Evolutionary conservation across 2,888 invertebrate genomes (phyloP), one percentile per base, ranked within the genome.

Genomic region (Sphecodes monilicornis): DNA sequence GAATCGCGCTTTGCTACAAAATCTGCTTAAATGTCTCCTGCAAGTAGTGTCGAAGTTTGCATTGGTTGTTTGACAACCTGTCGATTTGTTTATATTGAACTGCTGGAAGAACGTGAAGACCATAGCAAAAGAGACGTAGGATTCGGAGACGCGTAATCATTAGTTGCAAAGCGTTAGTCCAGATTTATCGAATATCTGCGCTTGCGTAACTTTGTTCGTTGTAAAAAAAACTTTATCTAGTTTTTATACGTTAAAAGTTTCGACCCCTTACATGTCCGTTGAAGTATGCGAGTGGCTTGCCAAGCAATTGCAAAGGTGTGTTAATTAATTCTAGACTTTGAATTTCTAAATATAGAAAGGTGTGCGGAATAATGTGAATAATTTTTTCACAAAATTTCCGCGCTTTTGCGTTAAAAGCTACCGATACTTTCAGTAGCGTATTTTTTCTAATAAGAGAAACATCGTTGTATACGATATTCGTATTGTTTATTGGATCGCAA

Each of bases 221-320:
- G 66, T 71, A 71, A 84, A 41, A 76, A 76, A 76, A 76, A 71
- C 64, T 54, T 69, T 50, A 46, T 76, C 73, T 84, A 85, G 79
- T 85, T 85, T 80, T 84, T 85, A 79, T 85, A 80, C 78, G 76
- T 84, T 84, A 84, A 84, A 85, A 84, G 76, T 85, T 84, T 85
- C 85, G 80, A 80, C 36, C 76, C 79, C 85, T 84, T 50, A 68
- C 76, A 72, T 85, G 76, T 43, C 76, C 85, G 85, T 50, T 85
- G 76, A 85, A 69, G 72, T 85, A 85, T 80, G 85, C 79, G 72
- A 68, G 50, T 50, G 54, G 76, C 85, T 43, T 79, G 79, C 57
- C 74, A 71, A 84, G 78, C 85, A 79, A 76, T 84, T 76, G 84
- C 85, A 78, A 84, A 69, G 78, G 84, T 84, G 84, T 60, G 79